Evolutionary conservation across 2,113 vertebrate species (phyloP).

Genomic region (Lasiurus cinereus): DNA sequence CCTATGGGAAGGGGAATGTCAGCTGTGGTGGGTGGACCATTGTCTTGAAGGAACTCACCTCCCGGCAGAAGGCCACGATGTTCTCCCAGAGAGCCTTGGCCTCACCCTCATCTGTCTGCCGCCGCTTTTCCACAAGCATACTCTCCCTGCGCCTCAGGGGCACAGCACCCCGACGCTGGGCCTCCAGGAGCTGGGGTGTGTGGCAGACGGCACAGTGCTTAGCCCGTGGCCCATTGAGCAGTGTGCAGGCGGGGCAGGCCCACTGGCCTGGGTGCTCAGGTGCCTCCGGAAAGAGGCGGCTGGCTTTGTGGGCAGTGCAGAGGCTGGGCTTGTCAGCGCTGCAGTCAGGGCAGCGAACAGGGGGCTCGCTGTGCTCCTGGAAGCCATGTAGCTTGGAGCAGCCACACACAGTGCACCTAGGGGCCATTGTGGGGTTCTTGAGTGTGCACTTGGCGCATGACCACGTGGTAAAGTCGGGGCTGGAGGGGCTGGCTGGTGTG

Average conservation of each 20-base stretch:
- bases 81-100: constrained; percentile 98
- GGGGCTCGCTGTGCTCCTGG: constrained; percentile 90
- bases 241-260: constrained; percentile 96
- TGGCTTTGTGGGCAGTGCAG: constrained; percentile 86
- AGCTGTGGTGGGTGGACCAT: neutral
- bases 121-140: constrained; percentile 95
- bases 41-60: constrained; percentile 88
- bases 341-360: constrained; percentile 88
- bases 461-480: constrained; percentile 97
- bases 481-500: constrained; percentile 95
- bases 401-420: constrained; percentile 94
- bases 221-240: constrained; percentile 93
- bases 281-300: constrained; percentile 84
- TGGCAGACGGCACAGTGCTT: constrained; percentile 97
- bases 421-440: constrained; percentile 92
- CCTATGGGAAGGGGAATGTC: neutral
- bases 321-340: constrained; percentile 75
- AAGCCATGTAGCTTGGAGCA: constrained; percentile 98
- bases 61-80: constrained; percentile 96
- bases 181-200: constrained; percentile 94
- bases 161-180: constrained; percentile 90
- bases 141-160: constrained; percentile 95
- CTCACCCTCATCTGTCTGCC: constrained; percentile 96
- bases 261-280: constrained; percentile 88
- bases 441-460: constrained; percentile 96